phyloP scores from a whole-genome alignment of 2,888 invertebrate genomes.

The Drosophila flavopinicola region DNA sequence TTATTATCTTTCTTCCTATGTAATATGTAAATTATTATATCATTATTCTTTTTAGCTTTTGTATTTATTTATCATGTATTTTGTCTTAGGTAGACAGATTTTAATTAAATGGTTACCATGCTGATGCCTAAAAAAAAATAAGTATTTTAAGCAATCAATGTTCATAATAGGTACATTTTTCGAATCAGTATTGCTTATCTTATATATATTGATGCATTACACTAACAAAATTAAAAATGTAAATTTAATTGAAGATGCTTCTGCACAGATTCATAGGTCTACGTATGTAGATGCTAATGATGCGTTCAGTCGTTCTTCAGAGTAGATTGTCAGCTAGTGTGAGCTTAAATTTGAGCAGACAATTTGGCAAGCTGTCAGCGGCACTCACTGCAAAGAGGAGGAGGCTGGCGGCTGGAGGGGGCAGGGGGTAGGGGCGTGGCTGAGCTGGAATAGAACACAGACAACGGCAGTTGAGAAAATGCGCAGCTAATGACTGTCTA shows the following conservation, averaged over 20 bases:
- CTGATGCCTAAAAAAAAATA: too few species aligned
- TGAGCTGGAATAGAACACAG: conserved; percentile 32
- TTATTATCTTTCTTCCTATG: too few species aligned
- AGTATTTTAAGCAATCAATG: too few species aligned
- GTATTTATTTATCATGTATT: background rate
- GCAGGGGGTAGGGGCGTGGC: conserved; percentile 7
- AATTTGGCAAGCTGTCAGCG: conserved; percentile 77
- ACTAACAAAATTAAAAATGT: background rate
- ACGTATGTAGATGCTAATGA: conserved; percentile 57
- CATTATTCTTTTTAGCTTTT: background rate
- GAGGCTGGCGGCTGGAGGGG: conserved; percentile 36
- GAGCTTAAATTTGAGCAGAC: conserved; percentile 57
- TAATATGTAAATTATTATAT: too few species aligned
- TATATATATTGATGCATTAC: too few species aligned
- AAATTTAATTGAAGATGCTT: conserved; percentile 14
- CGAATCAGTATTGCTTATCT: too few species aligned
- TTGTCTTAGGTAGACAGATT: too few species aligned
- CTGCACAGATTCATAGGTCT: conserved; percentile 1
- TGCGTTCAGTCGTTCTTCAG: conserved; percentile 29
- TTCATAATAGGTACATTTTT: too few species aligned
- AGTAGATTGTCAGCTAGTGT: conserved; percentile 6
- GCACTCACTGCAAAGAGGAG: conserved; percentile 54
- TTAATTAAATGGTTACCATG: too few species aligned
- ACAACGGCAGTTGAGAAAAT: conserved; percentile 42
- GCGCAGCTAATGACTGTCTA: conserved; percentile 75